Evolutionary conservation across 2,113 vertebrate genomes (phyloP), one percentile per base, ranked within the genome.

Genomic region (Callaeas wilsoni): DNA sequence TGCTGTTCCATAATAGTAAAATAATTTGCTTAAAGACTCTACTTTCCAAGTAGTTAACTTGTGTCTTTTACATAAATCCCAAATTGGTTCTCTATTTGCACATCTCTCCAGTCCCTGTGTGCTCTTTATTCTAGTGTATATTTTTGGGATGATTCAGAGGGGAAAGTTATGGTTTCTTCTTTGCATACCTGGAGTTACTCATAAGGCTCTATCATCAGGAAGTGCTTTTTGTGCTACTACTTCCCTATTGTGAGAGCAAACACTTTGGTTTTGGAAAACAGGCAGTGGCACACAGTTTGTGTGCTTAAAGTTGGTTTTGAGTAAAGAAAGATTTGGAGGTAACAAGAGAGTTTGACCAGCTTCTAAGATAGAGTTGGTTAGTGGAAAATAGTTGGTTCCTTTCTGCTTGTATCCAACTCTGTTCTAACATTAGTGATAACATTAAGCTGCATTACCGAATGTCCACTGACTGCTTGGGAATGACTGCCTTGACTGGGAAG

Each of bases 341-440:
- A 73, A 79, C 8, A 35, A 32, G 20, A n/a, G 32, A 56, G 12
- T 82, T 75, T 65, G n/a, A 39, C 5, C 16, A 35, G 2, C n/a
- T 83, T 76, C 11, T 49, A 13, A 59, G 33, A 19, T 5, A 23
- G 14, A 47, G 25, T 32, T 63, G 13, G 39, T 68, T 50, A 83
- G 18, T 44, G 42, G 32, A n/a, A 56, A 71, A 32, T 30, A 42
- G 10, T 56, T 16, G 21, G 3, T 62, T 88, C 22, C 5, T 30
- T 80, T 56, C 25, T 56, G 9, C 62, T 88, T 46, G 46, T 60
- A 39, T 60, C 6, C 26, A 55, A 29, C 18, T 63, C 29, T 63
- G 32, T 57, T 70, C 13, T 50, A 42, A 18, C 5, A 1, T 19
- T 7, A 49, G 22, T 1, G 0, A 3, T 74, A 53, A 46, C 12